phyloP scores from a whole-genome alignment of 1,140 invertebrate genomes.

The Brachionus manjavacas region DNA sequence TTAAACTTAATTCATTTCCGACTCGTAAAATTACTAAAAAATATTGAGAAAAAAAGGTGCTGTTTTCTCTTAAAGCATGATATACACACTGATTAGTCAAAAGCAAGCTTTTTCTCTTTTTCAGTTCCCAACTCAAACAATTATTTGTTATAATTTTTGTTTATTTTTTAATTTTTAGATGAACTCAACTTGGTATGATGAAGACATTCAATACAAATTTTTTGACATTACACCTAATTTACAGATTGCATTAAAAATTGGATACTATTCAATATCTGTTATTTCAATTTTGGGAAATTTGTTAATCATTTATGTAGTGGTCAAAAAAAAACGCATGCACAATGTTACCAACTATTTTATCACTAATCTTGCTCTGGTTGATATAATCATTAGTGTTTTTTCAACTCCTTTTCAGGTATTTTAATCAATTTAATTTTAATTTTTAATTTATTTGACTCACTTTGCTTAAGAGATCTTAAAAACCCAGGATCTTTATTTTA shows the following conservation, averaged over 20 bases:
- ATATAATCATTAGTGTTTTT: slow-evolving; percentile 73
- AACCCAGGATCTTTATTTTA: no score
- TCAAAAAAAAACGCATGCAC: slow-evolving; percentile 65
- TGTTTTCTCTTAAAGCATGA: no score
- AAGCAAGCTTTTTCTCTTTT: no score
- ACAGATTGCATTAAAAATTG: neutral
- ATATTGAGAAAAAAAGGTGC: no score
- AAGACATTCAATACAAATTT: neutral
- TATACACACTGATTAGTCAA: no score
- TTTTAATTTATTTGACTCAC: no score
- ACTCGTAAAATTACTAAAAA: no score
- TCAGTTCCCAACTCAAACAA: no score
- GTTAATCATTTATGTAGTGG: slow-evolving; percentile 74
- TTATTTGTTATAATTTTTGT: no score
- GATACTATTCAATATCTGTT: slow-evolving; percentile 64
- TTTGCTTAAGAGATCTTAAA: neutral
- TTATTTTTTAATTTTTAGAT: neutral
- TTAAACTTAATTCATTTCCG: no score
- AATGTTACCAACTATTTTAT: slow-evolving; percentile 78
- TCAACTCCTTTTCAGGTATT: slow-evolving; percentile 62
- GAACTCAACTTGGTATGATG: neutral
- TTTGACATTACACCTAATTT: neutral
- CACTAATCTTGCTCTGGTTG: slow-evolving; percentile 70
- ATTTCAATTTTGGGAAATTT: slow-evolving; percentile 74
- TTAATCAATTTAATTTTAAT: no score